These are phyloP conservation scores for Minunthozetes semirufus DNA, from an alignment of 2,888 invertebrate species.

Conservation along the genomic window DNA sequence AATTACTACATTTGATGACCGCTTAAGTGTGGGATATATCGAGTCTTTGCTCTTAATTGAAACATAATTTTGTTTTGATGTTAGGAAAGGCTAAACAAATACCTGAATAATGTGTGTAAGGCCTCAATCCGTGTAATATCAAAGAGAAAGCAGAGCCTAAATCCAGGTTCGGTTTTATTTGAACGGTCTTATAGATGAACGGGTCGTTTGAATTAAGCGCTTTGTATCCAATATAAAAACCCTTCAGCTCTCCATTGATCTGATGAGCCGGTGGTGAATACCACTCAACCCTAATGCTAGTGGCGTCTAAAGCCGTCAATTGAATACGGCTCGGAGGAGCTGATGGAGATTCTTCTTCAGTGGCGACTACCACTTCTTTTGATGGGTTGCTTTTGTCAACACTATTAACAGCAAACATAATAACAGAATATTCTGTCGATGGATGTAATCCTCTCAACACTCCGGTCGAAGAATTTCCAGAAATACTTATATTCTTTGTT, in stretches of 20 bases:
- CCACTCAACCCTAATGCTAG: conserved; percentile 22
- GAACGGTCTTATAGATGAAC: conserved; percentile 47
- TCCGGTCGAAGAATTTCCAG: conserved; percentile 43
- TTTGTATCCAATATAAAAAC: conserved; percentile 51
- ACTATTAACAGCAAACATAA: conserved; percentile 48
- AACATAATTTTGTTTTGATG: background rate
- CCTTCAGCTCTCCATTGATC: conserved; percentile 49
- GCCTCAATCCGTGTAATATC: conserved; percentile 20
- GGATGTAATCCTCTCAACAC: conserved; percentile 45
- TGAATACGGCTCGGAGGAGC: conserved; percentile 25
- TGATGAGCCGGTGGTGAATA: conserved; percentile 45
- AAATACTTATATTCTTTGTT: conserved; percentile 45
- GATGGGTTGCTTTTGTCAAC: conserved; percentile 48
- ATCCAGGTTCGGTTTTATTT: conserved; percentile 42
- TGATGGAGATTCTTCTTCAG: conserved; percentile 46
- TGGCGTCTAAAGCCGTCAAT: conserved; percentile 16
- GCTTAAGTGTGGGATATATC: background rate
- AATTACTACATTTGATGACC: background rate
- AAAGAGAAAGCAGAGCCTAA: conserved; percentile 10
- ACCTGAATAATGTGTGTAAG: conserved; percentile 32
- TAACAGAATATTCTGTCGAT: conserved; percentile 47
- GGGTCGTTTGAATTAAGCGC: conserved; percentile 47
- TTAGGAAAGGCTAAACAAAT: background rate
- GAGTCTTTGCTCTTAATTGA: background rate
- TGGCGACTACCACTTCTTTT: conserved; percentile 45